Percentiles rank a stretch among this genome's conserved stretches.
phyloP scores from a whole-genome alignment of 2,888 invertebrate species.

The Scaeva pyrastri region DNA sequence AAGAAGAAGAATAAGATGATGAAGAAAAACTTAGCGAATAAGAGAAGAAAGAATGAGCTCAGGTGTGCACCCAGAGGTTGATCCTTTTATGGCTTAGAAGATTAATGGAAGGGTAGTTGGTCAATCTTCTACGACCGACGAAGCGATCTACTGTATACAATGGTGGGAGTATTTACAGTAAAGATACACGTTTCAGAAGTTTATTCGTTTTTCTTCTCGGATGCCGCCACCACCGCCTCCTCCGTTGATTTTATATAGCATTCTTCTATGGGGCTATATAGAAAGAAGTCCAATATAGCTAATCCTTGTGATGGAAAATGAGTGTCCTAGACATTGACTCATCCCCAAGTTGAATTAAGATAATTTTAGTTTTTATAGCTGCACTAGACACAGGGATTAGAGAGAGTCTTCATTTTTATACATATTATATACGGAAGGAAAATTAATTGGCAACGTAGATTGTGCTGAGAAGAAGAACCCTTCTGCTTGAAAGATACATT shows the following conservation, averaged over 20 bases:
- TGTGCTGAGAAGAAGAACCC: slow-evolving; percentile 45
- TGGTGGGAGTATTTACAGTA: slow-evolving; percentile 4
- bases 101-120: slow-evolving; percentile 72
- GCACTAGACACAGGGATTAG: slow-evolving; percentile 41
- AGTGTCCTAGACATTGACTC: slow-evolving; percentile 42
- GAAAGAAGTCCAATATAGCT: slow-evolving; percentile 15
- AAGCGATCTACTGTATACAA: background rate
- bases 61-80: slow-evolving; percentile 67
- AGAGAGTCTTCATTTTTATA: slow-evolving; percentile 5
- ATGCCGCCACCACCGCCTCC: background rate
- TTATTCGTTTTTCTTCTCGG: slow-evolving; percentile 9
- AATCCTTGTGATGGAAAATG: slow-evolving; percentile 59
- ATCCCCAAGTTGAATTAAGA: slow-evolving; percentile 37
- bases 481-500: slow-evolving; percentile 45
- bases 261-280: slow-evolving; percentile 14
- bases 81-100: slow-evolving; percentile 72
- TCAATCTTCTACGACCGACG: slow-evolving; percentile 53
- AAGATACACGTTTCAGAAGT: slow-evolving; percentile 44
- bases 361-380: slow-evolving; percentile 57
- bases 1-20: background rate
- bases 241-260: slow-evolving; percentile 37
- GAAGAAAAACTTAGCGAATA: slow-evolving; percentile 24
- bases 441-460: slow-evolving; percentile 50
- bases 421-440: background rate
- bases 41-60: slow-evolving; percentile 58